Evolutionary conservation across 2,113 vertebrate genomes (phyloP).

Genomic region (Fulmarus glacialis): DNA sequence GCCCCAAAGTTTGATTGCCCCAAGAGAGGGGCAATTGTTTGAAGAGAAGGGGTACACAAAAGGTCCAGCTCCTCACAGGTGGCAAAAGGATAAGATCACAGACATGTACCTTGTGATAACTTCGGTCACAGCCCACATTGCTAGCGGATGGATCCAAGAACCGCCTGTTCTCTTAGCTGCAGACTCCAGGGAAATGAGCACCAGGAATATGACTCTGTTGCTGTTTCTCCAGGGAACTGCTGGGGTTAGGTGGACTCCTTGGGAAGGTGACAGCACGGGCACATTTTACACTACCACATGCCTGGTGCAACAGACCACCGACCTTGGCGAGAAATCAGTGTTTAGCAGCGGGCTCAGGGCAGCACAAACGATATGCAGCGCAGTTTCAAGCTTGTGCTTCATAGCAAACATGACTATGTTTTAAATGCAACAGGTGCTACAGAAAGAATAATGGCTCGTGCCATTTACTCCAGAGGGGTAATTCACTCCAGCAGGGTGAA

Average conservation of each 20-base stretch:
- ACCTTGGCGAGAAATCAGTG: rapidly evolving
- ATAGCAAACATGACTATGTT: rapidly evolving
- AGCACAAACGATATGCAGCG: not conserved
- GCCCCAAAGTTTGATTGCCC: not conserved
- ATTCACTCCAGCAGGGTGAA: not conserved
- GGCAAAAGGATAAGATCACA: not conserved
- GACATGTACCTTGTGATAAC: not conserved
- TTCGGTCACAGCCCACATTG: not conserved
- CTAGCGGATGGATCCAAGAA: no score
- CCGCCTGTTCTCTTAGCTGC: not conserved
- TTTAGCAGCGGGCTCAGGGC: not conserved
- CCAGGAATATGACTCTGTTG: rapidly evolving
- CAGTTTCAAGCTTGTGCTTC: not conserved
- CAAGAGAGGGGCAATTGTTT: not conserved
- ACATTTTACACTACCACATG: not conserved
- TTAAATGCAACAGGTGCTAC: not conserved
- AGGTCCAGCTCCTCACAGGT: not conserved
- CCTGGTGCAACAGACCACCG: not conserved
- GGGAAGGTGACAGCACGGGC: not conserved
- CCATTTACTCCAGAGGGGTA: not conserved
- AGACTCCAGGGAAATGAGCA: not conserved
- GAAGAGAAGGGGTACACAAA: not conserved
- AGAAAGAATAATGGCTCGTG: not conserved
- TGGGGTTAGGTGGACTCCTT: not conserved
- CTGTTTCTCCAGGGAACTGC: not conserved